These are phyloP conservation scores for Drosophila yakuba DNA, from an alignment of 1,140 invertebrate species.

Conservation along the genomic window DNA sequence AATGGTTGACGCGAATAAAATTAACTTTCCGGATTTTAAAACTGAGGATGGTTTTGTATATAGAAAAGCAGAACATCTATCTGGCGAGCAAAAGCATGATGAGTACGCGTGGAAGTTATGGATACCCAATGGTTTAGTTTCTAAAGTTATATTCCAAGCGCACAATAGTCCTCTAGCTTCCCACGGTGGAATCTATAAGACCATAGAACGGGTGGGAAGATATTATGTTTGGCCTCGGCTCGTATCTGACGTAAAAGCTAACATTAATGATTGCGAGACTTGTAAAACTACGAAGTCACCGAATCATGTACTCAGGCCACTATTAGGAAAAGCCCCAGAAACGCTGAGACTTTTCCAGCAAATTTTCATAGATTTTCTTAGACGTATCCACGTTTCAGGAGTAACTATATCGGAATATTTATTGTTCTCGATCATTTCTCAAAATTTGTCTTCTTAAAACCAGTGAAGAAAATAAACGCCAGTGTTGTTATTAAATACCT, in stretches of 20 bases:
- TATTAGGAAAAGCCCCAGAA: not conserved
- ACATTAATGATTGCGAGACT: not conserved
- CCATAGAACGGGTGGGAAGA: not conserved
- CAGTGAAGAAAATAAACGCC: not conserved
- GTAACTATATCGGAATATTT: not conserved
- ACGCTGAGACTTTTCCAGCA: not conserved
- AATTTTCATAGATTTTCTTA: not conserved
- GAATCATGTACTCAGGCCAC: not conserved
- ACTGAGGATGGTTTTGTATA: not conserved
- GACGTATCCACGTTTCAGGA: not conserved
- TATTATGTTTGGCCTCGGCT: too few species aligned
- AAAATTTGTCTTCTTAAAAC: not conserved
- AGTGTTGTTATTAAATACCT: too few species aligned
- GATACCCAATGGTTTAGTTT: not conserved
- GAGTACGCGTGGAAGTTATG: not conserved
- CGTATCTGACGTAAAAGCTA: not conserved
- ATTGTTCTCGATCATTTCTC: constrained; percentile 1
- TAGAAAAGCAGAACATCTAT: not conserved
- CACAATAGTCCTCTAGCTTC: not conserved
- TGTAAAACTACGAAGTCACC: not conserved
- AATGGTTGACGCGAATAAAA: too few species aligned
- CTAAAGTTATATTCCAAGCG: not conserved
- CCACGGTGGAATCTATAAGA: not conserved
- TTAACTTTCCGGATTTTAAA: not conserved
- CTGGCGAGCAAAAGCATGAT: not conserved